These are phyloP conservation scores for Oncorhynchus mykiss DNA, from an alignment of 2,113 vertebrate genomes.

Conservation along the genomic window DNA sequence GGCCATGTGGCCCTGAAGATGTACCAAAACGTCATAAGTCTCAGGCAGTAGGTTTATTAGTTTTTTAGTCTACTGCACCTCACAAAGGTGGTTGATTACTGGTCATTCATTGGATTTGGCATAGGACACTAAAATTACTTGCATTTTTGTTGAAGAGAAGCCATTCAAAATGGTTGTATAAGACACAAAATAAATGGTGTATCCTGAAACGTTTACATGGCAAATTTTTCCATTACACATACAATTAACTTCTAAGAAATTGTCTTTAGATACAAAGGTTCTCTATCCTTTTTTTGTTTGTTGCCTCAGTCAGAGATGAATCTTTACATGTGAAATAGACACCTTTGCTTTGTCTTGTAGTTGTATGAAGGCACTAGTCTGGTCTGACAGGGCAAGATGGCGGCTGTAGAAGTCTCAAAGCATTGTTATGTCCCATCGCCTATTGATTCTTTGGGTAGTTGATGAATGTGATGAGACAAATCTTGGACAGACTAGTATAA, in stretches of 20 bases:
- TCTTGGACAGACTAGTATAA: neutral
- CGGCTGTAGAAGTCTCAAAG: slow-evolving; percentile 45
- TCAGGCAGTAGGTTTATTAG: no score
- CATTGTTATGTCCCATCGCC: slow-evolving; percentile 42
- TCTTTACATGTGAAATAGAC: slow-evolving; percentile 48
- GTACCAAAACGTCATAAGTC: no score
- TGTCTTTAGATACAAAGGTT: neutral
- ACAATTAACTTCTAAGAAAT: neutral
- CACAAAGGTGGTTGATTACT: no score
- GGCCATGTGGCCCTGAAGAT: no score
- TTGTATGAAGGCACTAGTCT: slow-evolving; percentile 52
- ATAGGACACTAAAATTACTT: no score
- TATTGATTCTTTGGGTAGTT: slow-evolving; percentile 9
- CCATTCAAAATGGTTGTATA: no score
- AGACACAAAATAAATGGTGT: no score
- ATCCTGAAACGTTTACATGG: no score
- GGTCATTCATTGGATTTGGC: no score
- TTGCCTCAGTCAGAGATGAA: slow-evolving; percentile 32
- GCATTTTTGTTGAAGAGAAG: no score
- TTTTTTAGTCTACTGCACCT: no score
- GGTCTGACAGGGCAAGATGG: slow-evolving; percentile 66
- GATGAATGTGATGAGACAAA: slow-evolving; percentile 1
- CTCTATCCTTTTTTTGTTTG: neutral
- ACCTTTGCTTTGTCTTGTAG: slow-evolving; percentile 60
- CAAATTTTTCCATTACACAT: no score